Evolutionary conservation across 2,888 invertebrate genomes (phyloP).

Genomic region (Leucozona laternaria): DNA sequence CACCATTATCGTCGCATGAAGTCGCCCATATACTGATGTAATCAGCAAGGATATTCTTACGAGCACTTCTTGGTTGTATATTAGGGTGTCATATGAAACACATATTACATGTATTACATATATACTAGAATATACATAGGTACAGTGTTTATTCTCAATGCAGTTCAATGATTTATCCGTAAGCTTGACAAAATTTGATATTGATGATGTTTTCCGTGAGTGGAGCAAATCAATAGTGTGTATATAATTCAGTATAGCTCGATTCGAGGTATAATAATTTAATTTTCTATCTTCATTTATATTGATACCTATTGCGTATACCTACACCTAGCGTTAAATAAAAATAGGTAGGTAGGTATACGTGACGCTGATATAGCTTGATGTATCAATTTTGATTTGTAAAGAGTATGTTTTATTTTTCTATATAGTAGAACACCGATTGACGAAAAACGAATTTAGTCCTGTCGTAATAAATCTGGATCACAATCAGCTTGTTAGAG

Average conservation of each 20-base stretch:
- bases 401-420: background rate
- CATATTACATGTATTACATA: background rate
- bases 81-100: background rate
- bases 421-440: background rate
- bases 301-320: background rate
- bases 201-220: constrained; percentile 28
- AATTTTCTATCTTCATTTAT: constrained; percentile 4
- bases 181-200: constrained; percentile 6
- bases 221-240: constrained; percentile 11
- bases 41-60: background rate
- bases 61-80: background rate
- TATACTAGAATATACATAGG: background rate
- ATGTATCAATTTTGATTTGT: constrained; percentile 2
- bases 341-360: background rate
- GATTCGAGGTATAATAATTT: constrained; percentile 6
- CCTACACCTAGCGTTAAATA: background rate
- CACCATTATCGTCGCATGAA: background rate
- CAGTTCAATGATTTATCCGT: constrained; percentile 10
- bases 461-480: constrained; percentile 10
- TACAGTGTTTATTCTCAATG: background rate
- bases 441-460: constrained; percentile 14
- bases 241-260: background rate
- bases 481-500: background rate
- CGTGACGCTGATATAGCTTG: constrained; percentile 10
- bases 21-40: background rate